These are phyloP conservation scores for Myxocyprinus asiaticus DNA, from an alignment of 2,113 vertebrate species.

Conservation along the genomic window DNA sequence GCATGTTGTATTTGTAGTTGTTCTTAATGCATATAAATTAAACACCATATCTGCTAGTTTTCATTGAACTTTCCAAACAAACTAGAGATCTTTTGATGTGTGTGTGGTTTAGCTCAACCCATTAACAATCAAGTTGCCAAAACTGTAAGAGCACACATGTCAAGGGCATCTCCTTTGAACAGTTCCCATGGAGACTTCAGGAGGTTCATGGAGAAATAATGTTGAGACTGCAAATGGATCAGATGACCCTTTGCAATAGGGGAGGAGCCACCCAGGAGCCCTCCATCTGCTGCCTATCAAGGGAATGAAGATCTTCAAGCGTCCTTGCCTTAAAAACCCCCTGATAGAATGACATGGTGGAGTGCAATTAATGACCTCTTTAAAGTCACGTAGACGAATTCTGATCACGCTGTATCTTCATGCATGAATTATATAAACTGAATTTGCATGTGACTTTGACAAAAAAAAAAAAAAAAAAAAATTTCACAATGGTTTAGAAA, in stretches of 20 bases:
- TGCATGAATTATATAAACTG: neutral
- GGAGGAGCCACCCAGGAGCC: constrained; percentile 66
- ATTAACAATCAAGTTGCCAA: constrained; percentile 32
- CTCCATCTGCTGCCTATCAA: constrained; percentile 66
- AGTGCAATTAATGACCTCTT: constrained; percentile 16
- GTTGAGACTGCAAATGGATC: constrained; percentile 66
- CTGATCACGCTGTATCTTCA: constrained; percentile 11
- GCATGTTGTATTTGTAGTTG: too few relatives aligned
- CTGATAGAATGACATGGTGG: neutral
- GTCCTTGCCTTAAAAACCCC: constrained; percentile 63
- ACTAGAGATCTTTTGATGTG: neutral
- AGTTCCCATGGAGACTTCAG: constrained; percentile 46
- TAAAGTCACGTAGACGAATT: constrained; percentile 12
- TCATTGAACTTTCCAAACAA: constrained; percentile 24
- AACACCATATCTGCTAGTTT: constrained; percentile 16
- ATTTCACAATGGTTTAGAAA: too few relatives aligned
- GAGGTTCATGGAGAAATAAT: constrained; percentile 56
- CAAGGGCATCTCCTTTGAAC: constrained; percentile 60
- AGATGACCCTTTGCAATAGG: constrained; percentile 70
- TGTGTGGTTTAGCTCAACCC: constrained; percentile 13
- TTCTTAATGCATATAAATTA: neutral
- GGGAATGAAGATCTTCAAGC: constrained; percentile 55
- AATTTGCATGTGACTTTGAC: too few relatives aligned
- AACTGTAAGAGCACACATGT: constrained; percentile 23
- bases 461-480: too few relatives aligned